Evolutionary conservation across 2,888 invertebrate species (phyloP).

Genomic region (Pammene fasciana): DNA sequence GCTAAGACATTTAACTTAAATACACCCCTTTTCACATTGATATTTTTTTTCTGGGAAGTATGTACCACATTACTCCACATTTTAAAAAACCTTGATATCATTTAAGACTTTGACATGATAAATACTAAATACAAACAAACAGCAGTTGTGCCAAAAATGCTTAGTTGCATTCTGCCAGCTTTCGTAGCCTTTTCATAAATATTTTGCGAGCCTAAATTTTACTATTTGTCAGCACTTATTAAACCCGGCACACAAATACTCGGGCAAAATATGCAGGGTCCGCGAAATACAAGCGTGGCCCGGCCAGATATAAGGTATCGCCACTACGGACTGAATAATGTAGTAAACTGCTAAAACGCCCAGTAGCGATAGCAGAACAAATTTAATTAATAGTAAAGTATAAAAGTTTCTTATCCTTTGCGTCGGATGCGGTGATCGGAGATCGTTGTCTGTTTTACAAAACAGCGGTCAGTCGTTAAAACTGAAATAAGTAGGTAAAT

Average conservation of each 20-base stretch:
- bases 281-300: conserved; percentile 42
- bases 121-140: not conserved
- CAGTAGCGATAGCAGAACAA: conserved; percentile 33
- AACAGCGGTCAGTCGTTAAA: too few relatives aligned
- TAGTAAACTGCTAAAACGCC: conserved; percentile 40
- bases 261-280: conserved; percentile 46
- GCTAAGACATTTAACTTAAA: too few relatives aligned
- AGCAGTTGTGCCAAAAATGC: not conserved
- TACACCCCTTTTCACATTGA: too few relatives aligned
- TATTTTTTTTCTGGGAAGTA: too few relatives aligned
- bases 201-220: conserved; percentile 4
- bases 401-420: too few relatives aligned
- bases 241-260: conserved; percentile 5
- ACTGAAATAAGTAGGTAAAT: too few relatives aligned
- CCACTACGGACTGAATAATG: conserved; percentile 47
- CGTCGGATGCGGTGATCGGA: too few relatives aligned
- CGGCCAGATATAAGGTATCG: conserved; percentile 45
- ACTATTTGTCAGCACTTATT: conserved; percentile 28
- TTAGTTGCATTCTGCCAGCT: not conserved
- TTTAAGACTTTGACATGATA: too few relatives aligned
- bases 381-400: too few relatives aligned
- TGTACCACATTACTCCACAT: too few relatives aligned
- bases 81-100: too few relatives aligned
- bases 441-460: too few relatives aligned
- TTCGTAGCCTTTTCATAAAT: not conserved